Base-by-base conservation (phyloP, 2,888 invertebrate species). In the Pollenia griseotomentosa region DNA sequence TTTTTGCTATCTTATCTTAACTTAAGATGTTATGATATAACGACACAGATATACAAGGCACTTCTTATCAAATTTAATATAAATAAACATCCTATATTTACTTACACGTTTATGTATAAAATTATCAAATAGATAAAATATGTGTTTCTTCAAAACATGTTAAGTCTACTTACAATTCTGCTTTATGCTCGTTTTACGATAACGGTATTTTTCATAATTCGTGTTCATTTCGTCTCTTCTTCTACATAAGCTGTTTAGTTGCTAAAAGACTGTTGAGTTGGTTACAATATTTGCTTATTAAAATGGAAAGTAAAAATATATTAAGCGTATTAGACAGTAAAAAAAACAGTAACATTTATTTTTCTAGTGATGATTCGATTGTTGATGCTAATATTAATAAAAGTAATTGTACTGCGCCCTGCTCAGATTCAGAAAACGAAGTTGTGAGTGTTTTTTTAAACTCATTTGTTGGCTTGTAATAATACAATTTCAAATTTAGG, bases 11-110 rank as follows among this genome's bases (percentile, higher is more conserved):
- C 23, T 23, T 23, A 23, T 23, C 23, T 23, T 23, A 23, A 66
- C 53, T 77, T 77, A 53, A 66, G 77, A 77, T 78, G 68, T 78
- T 66, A 68, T 70, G 46, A 70, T 68, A 68, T 68, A 79, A 79
- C 59, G 68, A n/a, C 79, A 79, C 51, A 79, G 70, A 70, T 33
- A 33, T 0, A 33, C 33, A 33, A 33, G 33, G 6, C 33, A 6
- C 4, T 33, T 33, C 6, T 33, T 33, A 33, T 6, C 33, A 6
- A 33, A 33, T 33, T 33, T 33, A 33, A 33, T 33, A 33, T 33
- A 33, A 33, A 6, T 33, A 33, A 33, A 33, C 33, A 33, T 33
- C 33, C 33, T 33, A 6, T 33, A 33, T 33, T 33, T 33, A 33
- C 33, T 33, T 33, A 6, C 5, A 6, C 33, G 6, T 33, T 33